phyloP scores from a whole-genome alignment of 2,888 invertebrate species.

The Metacarcinus magister region DNA sequence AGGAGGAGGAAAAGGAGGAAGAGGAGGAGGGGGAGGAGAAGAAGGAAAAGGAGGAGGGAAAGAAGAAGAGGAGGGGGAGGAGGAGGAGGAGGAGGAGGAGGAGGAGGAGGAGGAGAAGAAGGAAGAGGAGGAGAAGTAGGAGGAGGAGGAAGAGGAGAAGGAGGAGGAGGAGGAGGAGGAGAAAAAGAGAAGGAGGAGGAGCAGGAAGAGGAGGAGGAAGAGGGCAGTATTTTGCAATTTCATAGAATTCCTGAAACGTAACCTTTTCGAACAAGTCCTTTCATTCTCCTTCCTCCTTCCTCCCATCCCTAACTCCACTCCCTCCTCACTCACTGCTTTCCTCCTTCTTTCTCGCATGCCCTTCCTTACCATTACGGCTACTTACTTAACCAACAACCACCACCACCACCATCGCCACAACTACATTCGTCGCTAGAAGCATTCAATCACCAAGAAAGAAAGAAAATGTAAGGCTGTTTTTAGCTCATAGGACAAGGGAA shows the following conservation, averaged over 20 bases:
- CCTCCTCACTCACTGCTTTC: neutral
- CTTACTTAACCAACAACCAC: too few relatives aligned
- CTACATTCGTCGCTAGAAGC: neutral
- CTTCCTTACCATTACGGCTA: too few relatives aligned
- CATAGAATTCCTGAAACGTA: conserved; percentile 1
- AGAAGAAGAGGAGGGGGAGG: too few relatives aligned
- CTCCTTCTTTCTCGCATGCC: neutral
- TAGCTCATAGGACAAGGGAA: neutral
- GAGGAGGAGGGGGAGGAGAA: too few relatives aligned
- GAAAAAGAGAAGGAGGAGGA: too few relatives aligned
- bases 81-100: too few relatives aligned
- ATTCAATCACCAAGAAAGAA: neutral
- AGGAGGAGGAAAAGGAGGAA: too few relatives aligned
- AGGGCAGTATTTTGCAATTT: neutral
- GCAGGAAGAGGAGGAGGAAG: neutral
- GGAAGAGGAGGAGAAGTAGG: too few relatives aligned
- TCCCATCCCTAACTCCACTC: neutral
- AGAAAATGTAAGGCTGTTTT: too few relatives aligned
- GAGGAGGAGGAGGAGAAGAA: too few relatives aligned
- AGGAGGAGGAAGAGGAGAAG: neutral
- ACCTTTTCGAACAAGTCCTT: neutral
- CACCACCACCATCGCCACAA: neutral
- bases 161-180: neutral
- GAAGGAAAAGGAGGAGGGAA: too few relatives aligned
- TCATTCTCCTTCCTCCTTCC: neutral